These are phyloP conservation scores for Diprion similis DNA, from an alignment of 1,140 invertebrate species.

Conservation along the genomic window DNA sequence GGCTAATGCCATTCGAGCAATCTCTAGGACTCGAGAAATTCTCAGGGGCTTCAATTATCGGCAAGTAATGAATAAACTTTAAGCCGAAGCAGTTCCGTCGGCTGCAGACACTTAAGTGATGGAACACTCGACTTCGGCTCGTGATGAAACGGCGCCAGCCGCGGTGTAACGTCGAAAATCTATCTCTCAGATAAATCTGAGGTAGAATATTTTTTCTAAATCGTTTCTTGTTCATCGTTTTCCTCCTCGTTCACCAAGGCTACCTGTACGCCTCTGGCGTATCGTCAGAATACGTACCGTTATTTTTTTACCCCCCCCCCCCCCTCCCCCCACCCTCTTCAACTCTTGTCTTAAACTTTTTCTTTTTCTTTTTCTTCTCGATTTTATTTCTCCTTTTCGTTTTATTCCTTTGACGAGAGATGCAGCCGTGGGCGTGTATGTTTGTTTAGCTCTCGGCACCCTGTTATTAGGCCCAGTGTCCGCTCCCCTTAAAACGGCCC, in stretches of 20 bases:
- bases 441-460: conserved; percentile 58
- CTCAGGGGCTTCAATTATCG: no score
- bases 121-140: not conserved
- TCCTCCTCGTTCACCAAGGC: no score
- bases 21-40: no score
- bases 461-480: conserved; percentile 53
- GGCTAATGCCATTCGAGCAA: no score
- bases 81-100: not conserved
- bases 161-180: not conserved
- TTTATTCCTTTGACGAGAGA: conserved; percentile 39
- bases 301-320: not conserved
- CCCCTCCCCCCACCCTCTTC: conserved; percentile 15
- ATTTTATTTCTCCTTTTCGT: not conserved
- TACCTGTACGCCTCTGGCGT: conserved; percentile 13
- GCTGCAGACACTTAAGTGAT: not conserved
- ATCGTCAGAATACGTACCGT: conserved; percentile 21
- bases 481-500: conserved; percentile 1
- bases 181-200: not conserved
- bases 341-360: conserved; percentile 23
- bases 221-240: no score
- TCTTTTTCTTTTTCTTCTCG: conserved; percentile 34
- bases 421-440: conserved; percentile 58
- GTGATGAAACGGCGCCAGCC: not conserved
- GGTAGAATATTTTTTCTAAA: not conserved
- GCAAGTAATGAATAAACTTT: not conserved